Base-by-base conservation (phyloP, 2,888 invertebrate species). In the Melanchra persicariae region DNA sequence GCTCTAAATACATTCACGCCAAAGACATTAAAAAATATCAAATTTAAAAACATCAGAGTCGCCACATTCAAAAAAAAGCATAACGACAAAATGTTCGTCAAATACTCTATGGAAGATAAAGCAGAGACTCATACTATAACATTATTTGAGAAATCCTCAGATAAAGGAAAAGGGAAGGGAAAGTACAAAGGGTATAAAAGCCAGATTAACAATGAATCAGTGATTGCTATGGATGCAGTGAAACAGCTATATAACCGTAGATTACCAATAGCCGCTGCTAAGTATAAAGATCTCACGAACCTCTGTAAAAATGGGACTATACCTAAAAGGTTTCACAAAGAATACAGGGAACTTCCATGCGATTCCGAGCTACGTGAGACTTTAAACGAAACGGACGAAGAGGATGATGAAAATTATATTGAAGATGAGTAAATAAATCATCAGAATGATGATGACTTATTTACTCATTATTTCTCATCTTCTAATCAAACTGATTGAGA, bases 191-290 rank as follows among this genome's bases (percentile, higher is more conserved):
- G 54, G 30, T 2, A 34, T 10, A 34, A 55, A 55, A 55, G 30
- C 54, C 30, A 55, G 34, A 54, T 54, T 54, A 30, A 54, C 30
- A 54, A 54, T 54, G 30, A 54, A 54, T 9, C 54, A 54, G 54
- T 54, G 54, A 54, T 30, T 34, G 54, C 10, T 34, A 55, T 34
- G 54, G 30, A 63, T 59, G 45, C 52, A 45, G 19, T 70, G 34
- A 70, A 59, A 10, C 58, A 64, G 45, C 17, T 65, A 60, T 60
- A 64, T 10, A 70, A 54, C 19, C 26, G 43, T 24, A 70, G 43
- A 64, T 40, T 60, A 57, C 69, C 69, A 40, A 62, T 70, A 63
- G 26, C 61, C 10, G 24, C 43, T 49, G 49, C 57, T 6, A 54
- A 55, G 8, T 55, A 55, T 55, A 54, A 54, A 54, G 52, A 54